Base-by-base conservation (phyloP, 2,113 vertebrate species). In the Peromyscus maniculatus region DNA sequence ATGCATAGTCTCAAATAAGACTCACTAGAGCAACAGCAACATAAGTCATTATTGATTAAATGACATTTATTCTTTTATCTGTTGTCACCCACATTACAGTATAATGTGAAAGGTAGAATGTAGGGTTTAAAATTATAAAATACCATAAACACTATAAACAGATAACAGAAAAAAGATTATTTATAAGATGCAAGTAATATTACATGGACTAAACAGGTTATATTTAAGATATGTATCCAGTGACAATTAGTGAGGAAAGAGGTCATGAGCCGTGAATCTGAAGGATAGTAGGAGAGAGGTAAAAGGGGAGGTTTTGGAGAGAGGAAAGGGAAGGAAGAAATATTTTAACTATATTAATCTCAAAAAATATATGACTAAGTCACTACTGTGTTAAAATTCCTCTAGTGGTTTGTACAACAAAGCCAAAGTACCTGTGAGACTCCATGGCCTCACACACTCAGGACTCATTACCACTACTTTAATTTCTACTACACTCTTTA, bases 381-480 rank as follows among this genome's bases (percentile, higher is more conserved):
- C 31, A 74, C 10, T 62, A 72, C 3, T 46, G 24, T 16, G 0
- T 6, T 62, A 59, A 59, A 91, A 77, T 59, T 66, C 3, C 33
- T 62, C 3, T 15, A 66, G 3, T 36, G 31, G 1, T 17, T 92
- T 10, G n/a, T 13, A n/a, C 9, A 17, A 24, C 6, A 59, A 95
- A 62, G 59, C 4, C 21, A 46, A 75, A 86, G 22, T 52, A n/a
- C 15, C 83, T 16, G 9, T 7, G 62, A 36, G n/a, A 21, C 2
- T 71, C 8, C 0, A 15, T 9, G 12, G 11, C 3, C 4, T 26
- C 13, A 43, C 0, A 13, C 1, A 39, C 26, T 57, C 3, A 39
- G 19, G 9, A 36, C 24, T 39, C 33, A 22, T 36, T 19, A 77
- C 9, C 5, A 78, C 22, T 91, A 22, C n/a, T 16, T 62, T 91